Evolutionary conservation across 2,888 invertebrate genomes (phyloP).

Genomic region (Neoscelio sp.): DNA sequence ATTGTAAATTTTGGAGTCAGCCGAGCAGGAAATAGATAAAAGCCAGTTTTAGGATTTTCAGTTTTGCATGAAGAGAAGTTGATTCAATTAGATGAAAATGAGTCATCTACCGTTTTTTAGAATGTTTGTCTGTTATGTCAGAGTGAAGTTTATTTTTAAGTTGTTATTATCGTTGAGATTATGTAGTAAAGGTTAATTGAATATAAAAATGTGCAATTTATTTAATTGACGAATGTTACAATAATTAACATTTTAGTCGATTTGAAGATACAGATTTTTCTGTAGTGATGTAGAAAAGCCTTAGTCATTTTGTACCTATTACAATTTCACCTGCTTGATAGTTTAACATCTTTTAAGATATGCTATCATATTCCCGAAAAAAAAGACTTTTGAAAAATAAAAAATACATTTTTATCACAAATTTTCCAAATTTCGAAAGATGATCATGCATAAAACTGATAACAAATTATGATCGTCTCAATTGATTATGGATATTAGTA

Average conservation of each 20-base stretch:
- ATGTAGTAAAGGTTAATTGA: conserved; percentile 35
- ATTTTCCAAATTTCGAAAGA: no score
- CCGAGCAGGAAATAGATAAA: conserved; percentile 1
- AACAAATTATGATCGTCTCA: no score
- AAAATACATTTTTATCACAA: no score
- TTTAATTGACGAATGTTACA: conserved; percentile 41
- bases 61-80: conserved; percentile 2
- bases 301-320: no score
- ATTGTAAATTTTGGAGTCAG: conserved; percentile 8
- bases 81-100: conserved; percentile 17
- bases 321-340: no score
- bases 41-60: conserved; percentile 11
- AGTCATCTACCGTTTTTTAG: conserved; percentile 13
- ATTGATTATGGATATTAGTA: no score
- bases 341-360: no score
- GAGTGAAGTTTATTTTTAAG: conserved; percentile 24
- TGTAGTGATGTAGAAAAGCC: no score
- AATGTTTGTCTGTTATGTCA: conserved; percentile 35
- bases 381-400: no score
- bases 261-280: not conserved
- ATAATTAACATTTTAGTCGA: conserved; percentile 33
- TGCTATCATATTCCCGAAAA: not conserved
- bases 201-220: conserved; percentile 36
- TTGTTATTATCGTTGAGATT: conserved; percentile 27
- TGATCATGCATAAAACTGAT: no score